Conservation (phyloP, 2,888 invertebrate species). For the Pandemis heparana region DNA sequence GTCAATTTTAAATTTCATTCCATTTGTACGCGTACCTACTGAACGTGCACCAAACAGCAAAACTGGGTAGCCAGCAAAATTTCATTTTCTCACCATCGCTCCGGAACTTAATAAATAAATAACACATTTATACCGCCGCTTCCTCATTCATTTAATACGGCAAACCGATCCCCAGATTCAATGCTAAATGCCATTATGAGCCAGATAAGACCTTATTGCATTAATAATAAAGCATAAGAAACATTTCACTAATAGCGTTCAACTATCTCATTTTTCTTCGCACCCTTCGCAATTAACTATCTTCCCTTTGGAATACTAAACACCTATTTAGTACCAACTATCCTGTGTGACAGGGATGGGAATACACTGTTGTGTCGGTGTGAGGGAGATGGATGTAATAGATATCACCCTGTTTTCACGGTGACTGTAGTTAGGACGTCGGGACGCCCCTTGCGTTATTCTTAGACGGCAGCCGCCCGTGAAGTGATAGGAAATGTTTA, state of each 20-base stretch:
- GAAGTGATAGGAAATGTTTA: slow-evolving; percentile 72
- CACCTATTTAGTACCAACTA: slow-evolving; percentile 82
- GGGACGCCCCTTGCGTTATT: slow-evolving; percentile 62
- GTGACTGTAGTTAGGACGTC: slow-evolving; percentile 65
- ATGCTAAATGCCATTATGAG: slow-evolving; percentile 29
- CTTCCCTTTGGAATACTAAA: slow-evolving; percentile 84
- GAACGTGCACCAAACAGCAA: neutral
- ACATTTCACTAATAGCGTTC: slow-evolving; percentile 42
- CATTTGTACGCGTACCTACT: too few relatives aligned
- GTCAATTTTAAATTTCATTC: too few relatives aligned
- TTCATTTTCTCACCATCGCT: slow-evolving; percentile 23
- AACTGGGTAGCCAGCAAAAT: neutral
- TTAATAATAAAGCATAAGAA: slow-evolving; percentile 40
- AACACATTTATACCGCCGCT: slow-evolving; percentile 59
- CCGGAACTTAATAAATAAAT: slow-evolving; percentile 42
- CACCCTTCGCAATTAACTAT: slow-evolving; percentile 82
- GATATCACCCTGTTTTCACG: slow-evolving; percentile 73
- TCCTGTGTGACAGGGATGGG: slow-evolving; percentile 58
- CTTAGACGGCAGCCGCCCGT: slow-evolving; percentile 67
- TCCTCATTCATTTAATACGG: slow-evolving; percentile 65
- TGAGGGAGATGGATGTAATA: slow-evolving; percentile 63
- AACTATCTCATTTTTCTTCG: slow-evolving; percentile 71
- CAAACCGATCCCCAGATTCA: slow-evolving; percentile 57
- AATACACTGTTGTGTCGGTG: slow-evolving; percentile 47
- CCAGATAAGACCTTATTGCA: slow-evolving; percentile 45